These are phyloP conservation scores for Lasioglossum lativentre DNA, from an alignment of 2,888 invertebrate genomes.

Conservation along the genomic window DNA sequence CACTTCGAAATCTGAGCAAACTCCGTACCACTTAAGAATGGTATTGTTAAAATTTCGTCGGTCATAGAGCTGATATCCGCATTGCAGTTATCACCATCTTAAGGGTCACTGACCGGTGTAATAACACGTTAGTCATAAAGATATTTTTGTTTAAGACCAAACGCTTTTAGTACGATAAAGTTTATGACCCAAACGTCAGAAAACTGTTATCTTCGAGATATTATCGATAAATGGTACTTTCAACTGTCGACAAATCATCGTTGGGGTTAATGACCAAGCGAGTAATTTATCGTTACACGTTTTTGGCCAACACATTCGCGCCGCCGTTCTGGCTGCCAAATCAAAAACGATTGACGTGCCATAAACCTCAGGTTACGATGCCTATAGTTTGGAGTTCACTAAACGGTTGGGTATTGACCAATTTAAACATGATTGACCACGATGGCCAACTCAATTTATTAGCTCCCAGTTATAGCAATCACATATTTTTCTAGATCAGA, in stretches of 20 bases:
- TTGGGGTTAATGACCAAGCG: background rate
- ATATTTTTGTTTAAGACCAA: background rate
- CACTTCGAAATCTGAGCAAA: no score
- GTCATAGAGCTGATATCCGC: background rate
- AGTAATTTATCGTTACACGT: background rate
- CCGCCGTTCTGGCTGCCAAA: background rate
- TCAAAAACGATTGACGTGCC: slow-evolving; percentile 2
- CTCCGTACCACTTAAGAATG: background rate
- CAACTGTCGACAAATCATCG: background rate
- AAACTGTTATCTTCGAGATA: background rate
- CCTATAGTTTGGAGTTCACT: background rate
- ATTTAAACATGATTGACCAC: background rate
- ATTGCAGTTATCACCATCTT: background rate
- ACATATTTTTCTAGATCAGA: background rate
- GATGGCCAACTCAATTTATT: background rate
- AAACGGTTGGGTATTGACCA: background rate
- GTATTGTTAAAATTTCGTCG: background rate
- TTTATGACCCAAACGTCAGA: background rate
- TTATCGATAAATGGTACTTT: background rate
- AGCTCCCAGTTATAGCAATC: background rate
- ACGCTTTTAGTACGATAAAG: background rate
- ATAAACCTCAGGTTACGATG: background rate
- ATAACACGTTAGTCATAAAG: background rate
- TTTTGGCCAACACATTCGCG: background rate
- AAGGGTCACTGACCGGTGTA: background rate